Percentiles rank a stretch among this genome's conserved stretches.
Conservation (phyloP, 2,113 vertebrate species). For the Megaceryle torquata region DNA sequence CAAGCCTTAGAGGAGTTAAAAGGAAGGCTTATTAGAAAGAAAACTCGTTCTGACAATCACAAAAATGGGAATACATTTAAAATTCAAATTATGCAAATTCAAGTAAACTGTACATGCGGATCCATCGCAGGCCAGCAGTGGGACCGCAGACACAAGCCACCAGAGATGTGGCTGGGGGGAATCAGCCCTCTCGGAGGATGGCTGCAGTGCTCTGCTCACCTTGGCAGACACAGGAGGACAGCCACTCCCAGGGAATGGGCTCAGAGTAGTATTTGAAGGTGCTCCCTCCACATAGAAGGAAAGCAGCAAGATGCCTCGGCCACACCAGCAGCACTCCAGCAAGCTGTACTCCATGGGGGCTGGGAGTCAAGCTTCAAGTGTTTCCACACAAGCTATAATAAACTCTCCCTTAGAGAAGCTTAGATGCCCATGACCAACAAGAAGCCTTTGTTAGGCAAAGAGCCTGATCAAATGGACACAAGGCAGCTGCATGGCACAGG, state of each 20-base stretch:
- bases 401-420: not conserved
- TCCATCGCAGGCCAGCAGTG: not conserved
- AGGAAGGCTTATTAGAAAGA: not conserved
- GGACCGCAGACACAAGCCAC: not conserved
- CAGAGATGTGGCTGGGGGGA: not conserved
- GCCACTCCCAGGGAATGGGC: rapidly evolving
- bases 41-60: conserved; percentile 19
- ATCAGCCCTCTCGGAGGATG: not conserved
- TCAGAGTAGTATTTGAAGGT: not conserved
- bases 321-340: not conserved
- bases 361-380: not conserved
- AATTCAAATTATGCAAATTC: conserved; percentile 58
- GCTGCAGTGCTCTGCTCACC: not conserved
- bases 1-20: not conserved
- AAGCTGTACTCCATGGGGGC: rapidly evolving
- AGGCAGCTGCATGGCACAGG: not conserved
- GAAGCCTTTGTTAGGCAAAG: rapidly evolving
- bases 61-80: conserved; percentile 32
- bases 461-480: not conserved
- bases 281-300: not conserved
- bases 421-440: not conserved
- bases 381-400: not conserved
- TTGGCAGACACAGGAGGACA: rapidly evolving
- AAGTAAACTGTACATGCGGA: not conserved
- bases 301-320: not conserved